A percentile compares a stretch with the other conserved stretches of the same genome.
Conservation (phyloP, 2,888 invertebrate species). For the Augochlorella aurata region DNA sequence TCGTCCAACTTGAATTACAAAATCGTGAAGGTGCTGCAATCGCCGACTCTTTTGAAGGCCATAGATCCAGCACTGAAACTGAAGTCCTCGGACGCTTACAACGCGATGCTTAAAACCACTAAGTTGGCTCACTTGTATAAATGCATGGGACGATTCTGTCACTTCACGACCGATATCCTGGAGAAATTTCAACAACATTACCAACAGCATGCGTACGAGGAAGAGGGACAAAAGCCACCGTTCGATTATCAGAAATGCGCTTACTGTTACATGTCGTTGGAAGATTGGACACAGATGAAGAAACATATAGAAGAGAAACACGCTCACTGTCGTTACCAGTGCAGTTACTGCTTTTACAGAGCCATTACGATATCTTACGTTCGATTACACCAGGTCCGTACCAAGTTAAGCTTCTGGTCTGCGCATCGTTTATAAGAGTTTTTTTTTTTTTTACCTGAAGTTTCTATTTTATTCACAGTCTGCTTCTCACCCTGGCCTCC, state of each 20-base stretch:
- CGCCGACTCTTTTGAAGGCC: conserved; percentile 35
- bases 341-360: conserved; percentile 87
- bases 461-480: conserved; percentile 56
- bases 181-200: conserved; percentile 81
- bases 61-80: conserved; percentile 65
- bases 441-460: not conserved
- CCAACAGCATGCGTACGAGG: conserved; percentile 71
- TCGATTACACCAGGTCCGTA: conserved; percentile 83
- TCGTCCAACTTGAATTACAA: conserved; percentile 66
- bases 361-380: conserved; percentile 85
- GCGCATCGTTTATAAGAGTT: too few species aligned
- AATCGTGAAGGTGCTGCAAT: conserved; percentile 71
- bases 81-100: conserved; percentile 74
- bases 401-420: not conserved
- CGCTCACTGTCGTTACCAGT: conserved; percentile 85
- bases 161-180: conserved; percentile 80
- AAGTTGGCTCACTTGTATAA: conserved; percentile 83
- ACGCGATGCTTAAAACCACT: conserved; percentile 77
- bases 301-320: conserved; percentile 86
- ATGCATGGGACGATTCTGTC: conserved; percentile 84
- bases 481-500: conserved; percentile 59
- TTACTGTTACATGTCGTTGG: conserved; percentile 84
- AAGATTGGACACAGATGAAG: conserved; percentile 82
- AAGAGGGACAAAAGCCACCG: conserved; percentile 71
- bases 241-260: conserved; percentile 83